Base-by-base conservation (phyloP, 1,140 invertebrate genomes). In the Trissolcus basalis region DNA sequence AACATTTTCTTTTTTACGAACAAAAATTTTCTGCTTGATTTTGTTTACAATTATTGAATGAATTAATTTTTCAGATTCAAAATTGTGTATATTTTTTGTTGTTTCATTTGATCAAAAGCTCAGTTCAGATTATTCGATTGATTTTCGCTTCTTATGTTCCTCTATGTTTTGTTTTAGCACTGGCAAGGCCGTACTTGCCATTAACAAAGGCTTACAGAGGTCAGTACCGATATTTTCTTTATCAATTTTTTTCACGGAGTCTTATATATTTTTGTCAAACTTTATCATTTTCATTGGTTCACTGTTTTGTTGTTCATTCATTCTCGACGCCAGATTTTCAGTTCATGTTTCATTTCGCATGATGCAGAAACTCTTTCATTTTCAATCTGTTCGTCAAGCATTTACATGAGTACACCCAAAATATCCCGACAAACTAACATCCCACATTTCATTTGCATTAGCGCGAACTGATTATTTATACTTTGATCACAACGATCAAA, bases 201-300 rank as follows among this genome's bases (percentile, higher is more conserved):
- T 95, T 91, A 95, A 94, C 91, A 95, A 95, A 92, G 94, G 93
- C 89, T 91, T 95, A 88, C 93, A 94, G 90, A 93, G 94, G 92
- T 95, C 93, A 92, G 91, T 92, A 91, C 89, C 88, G 86, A 59
- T 86, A 86, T 86, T 86, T 75, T 83, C 83, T 84, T 83, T 68
- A 81, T 82, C 56, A 68, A 74, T 53, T 76, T 76, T 53, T 61
- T 69, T 63, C 43, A 44, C 7, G 11, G 11, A 14, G 4, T 43
- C 39, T 12, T 12, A 36, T 2, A 44, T 11, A 41, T 48, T 67
- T 65, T 55, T 51, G 10, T 54, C 43, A 3, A 10, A 16, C 50
- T 33, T 63, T n/a, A n/a, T 54, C 7, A 44, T 68, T 14, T 11
- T 15, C 55, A 36, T 54, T 11, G 16, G 11, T 39, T 16, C n/a